phyloP scores from a whole-genome alignment of 2,113 vertebrate species.

The Prinia subflava region DNA sequence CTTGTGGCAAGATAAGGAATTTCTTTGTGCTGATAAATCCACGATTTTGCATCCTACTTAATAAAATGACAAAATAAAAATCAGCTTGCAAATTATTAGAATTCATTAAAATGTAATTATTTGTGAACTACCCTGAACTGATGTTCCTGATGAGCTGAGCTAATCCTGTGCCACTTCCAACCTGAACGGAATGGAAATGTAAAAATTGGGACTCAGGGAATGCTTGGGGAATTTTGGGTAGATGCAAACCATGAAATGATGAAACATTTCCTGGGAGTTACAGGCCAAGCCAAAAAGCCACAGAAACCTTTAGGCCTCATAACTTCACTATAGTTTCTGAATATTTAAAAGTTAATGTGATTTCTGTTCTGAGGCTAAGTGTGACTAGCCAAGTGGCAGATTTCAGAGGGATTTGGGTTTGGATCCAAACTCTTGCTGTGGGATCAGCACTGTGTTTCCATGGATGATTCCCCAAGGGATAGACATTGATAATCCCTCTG shows the following conservation, averaged over 20 bases:
- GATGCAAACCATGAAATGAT: neutral
- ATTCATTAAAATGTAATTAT: constrained; percentile 33
- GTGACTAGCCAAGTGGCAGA: neutral
- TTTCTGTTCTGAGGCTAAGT: neutral
- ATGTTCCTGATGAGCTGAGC: constrained; percentile 8
- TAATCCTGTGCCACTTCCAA: neutral
- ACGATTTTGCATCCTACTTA: neutral
- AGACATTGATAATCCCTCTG: neutral
- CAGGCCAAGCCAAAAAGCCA: neutral
- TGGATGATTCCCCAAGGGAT: accelerated
- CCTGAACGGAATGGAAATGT: constrained; percentile 6
- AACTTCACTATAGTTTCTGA: neutral
- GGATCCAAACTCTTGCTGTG: neutral
- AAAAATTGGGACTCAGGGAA: neutral
- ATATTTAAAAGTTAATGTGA: neutral
- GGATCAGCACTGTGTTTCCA: neutral
- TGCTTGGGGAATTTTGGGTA: neutral
- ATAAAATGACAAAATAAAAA: neutral
- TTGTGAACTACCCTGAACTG: neutral
- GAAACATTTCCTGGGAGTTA: neutral
- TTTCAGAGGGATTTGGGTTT: neutral
- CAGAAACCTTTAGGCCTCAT: neutral
- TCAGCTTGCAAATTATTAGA: neutral
- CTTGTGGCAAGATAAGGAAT: neutral
- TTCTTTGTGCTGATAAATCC: neutral